phyloP scores from a whole-genome alignment of 2,888 invertebrate genomes.

The Drosophila ezoana region DNA sequence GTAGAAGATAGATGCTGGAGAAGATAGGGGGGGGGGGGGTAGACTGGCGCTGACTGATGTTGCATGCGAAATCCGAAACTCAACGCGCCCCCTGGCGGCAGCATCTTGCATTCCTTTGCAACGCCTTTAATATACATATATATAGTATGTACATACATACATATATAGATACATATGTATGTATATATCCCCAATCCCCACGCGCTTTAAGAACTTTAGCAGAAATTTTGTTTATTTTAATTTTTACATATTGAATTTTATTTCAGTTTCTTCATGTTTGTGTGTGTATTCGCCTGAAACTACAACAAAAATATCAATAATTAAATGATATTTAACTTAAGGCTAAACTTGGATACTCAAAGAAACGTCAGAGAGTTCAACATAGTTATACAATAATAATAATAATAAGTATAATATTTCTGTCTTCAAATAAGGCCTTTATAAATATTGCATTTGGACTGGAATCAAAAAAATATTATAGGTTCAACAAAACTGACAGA shows the following conservation, averaged over 20 bases:
- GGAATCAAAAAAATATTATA: conserved; percentile 13
- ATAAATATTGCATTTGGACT: conserved; percentile 60
- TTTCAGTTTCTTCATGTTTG: conserved; percentile 54
- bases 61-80: not conserved
- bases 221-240: conserved; percentile 38
- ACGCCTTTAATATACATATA: not conserved
- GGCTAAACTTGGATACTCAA: conserved; percentile 41
- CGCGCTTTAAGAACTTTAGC: conserved; percentile 10
- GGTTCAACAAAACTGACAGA: conserved; percentile 50
- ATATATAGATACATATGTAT: not conserved
- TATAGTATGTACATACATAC: not conserved
- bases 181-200: not conserved
- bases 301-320: conserved; percentile 71
- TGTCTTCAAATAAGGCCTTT: conserved; percentile 60
- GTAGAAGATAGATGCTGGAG: not conserved
- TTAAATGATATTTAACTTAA: conserved; percentile 66
- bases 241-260: conserved; percentile 74
- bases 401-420: conserved; percentile 8
- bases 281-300: conserved; percentile 39
- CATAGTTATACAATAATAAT: conserved; percentile 27
- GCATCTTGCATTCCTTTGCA: conserved; percentile 28
- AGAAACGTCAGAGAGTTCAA: conserved; percentile 39
- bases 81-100: not conserved
- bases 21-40: not conserved
- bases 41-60: not conserved